Evolutionary conservation across 2,888 invertebrate species (phyloP), one percentile per base, ranked within the genome.

Genomic region (Xestobium rufovillosum): DNA sequence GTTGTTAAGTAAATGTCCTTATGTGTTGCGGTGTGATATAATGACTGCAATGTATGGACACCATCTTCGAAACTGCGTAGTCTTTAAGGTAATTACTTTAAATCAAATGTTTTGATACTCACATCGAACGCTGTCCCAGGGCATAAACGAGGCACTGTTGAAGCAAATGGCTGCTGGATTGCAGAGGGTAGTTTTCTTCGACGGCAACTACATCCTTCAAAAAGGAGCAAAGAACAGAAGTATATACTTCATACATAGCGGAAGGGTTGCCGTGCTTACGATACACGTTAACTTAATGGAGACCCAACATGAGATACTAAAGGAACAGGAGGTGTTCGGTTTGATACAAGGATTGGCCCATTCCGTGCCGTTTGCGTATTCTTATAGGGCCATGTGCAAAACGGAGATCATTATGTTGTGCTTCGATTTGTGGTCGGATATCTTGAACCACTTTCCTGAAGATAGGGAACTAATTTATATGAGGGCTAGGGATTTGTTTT

Each of bases 131-230:
- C n/a, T 19, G 6, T 19, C n/a, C n/a, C 23, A 19, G 23, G 23
- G n/a, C n/a, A 19, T 19, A 19, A 19, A 19, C n/a, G 23, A 19
- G 23, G 23, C 23, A 6, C 23, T 19, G 23, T 19, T 19, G n/a
- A 6, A n/a, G 6, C 23, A 19, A 19, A 8, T 19, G 23, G 6
- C 6, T 19, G 23, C 23, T 19, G n/a, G n/a, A 19, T n/a, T 19
- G 23, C 6, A 19, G 23, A 19, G 23, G n/a, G n/a, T 19, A 6
- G 23, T 19, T 6, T 19, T 8, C n/a, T 19, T 19, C 23, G 6
- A 6, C 6, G 23, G 23, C 6, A 19, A 19, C 23, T 19, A 19
- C 23, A 19, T 19, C n/a, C 6, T 19, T 8, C 23, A 19, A 8
- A 6, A 19, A 8, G 23, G 23, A 8, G n/a, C n/a, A 19, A 19